Evolutionary conservation across 2,888 invertebrate species (phyloP).

Genomic region (Ectropis crepuscularia): DNA sequence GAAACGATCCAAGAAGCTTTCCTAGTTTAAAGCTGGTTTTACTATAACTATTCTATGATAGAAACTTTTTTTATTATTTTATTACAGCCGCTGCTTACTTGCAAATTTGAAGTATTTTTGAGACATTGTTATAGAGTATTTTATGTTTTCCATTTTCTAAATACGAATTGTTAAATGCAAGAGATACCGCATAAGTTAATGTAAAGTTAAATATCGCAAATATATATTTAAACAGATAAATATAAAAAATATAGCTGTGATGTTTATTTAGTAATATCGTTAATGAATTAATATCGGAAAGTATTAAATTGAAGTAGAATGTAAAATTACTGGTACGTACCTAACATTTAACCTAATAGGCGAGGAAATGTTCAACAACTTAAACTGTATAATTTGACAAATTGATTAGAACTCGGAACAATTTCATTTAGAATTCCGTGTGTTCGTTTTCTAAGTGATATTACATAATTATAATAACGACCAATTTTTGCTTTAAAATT

Average conservation of each 20-base stretch:
- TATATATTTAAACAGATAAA: conserved; percentile 7
- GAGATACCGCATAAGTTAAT: conserved; percentile 7
- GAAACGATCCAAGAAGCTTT: conserved; percentile 46
- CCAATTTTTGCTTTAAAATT: neutral
- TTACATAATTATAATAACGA: neutral
- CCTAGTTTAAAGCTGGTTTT: conserved; percentile 55
- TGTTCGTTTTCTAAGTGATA: conserved; percentile 10
- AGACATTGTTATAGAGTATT: conserved; percentile 25
- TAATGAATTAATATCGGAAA: conserved; percentile 20
- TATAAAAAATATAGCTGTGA: conserved; percentile 28
- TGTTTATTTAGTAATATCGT: conserved; percentile 24
- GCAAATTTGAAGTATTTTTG: conserved; percentile 10
- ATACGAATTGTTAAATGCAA: conserved; percentile 17
- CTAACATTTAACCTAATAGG: conserved; percentile 16
- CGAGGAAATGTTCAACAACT: conserved; percentile 17
- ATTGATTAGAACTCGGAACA: neutral
- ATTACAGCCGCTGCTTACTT: conserved; percentile 28
- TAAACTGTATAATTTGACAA: conserved; percentile 12
- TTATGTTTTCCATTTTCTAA: conserved; percentile 2
- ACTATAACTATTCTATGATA: conserved; percentile 50
- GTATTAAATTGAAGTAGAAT: conserved; percentile 23
- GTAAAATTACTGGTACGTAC: conserved; percentile 26
- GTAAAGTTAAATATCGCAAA: conserved; percentile 4
- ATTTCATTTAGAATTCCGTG: conserved; percentile 2
- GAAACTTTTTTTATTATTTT: conserved; percentile 47